Base-by-base conservation (phyloP, 2,888 invertebrate genomes). In the Heteropelma amictum region DNA sequence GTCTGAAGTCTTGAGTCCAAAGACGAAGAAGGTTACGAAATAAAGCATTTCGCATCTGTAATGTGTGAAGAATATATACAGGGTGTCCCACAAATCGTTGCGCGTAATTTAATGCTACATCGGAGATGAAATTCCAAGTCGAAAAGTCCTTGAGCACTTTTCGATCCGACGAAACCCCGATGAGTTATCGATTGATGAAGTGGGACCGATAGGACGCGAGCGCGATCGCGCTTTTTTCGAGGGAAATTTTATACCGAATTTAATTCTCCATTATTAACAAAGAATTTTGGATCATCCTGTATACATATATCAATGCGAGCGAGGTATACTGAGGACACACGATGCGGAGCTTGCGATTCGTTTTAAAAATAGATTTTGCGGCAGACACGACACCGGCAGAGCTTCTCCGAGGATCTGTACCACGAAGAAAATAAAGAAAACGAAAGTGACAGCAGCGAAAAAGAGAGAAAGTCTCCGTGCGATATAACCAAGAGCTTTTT, bases 341-440 rank as follows among this genome's bases (percentile, higher is more conserved):
- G 19, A 53, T 30, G 49, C 14, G 28, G 45, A 56, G 63, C 67
- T 72, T 51, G 64, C 64, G 49, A 65, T 67, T 17, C 60, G 69
- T 67, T 80, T 76, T 80, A 77, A 81, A 82, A 82, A 82, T 81
- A 80, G 82, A 82, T 75, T 77, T 80, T 76, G 80, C 79, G 80
- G 80, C 80, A 72, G 72, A 72, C 63, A 54, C 64, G 68, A 64
- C 73, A 21, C 58, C 42, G n/a, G n/a, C n/a, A n/a, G n/a, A 49
- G 56, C 40, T 61, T 71, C 21, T 72, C 47, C 64, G 67, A 51
- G 38, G 54, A 23, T 26, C 47, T 14, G 21, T 58, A 38, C 47
- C 49, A 23, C 35, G n/a, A 26, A 26, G 56, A 14, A 17, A 28
- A 38, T 12, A 47, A 56, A 58, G 56, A 56, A 67, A 58, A 19